A percentile compares a stretch with the other conserved stretches of the same genome.
These are phyloP conservation scores for Anguilla rostrata DNA, from an alignment of 2,113 vertebrate species.

Conservation along the genomic window DNA sequence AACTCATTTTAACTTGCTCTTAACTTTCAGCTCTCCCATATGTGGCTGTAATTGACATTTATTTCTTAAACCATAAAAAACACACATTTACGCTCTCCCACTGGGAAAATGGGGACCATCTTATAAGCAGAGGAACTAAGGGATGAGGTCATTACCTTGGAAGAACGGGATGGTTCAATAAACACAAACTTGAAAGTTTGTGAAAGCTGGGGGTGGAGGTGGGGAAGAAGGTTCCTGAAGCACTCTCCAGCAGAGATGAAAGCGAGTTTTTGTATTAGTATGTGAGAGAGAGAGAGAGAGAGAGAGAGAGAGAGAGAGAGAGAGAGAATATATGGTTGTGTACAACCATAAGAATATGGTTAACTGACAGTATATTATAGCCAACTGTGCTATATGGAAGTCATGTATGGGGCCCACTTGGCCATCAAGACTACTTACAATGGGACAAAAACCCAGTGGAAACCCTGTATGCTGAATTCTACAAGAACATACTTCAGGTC, in stretches of 20 bases:
- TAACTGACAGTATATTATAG: too few species aligned
- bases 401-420: too few species aligned
- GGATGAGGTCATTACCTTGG: constrained; percentile 61
- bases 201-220: background rate
- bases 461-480: too few species aligned
- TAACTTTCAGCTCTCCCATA: constrained; percentile 5
- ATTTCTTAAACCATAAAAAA: constrained; percentile 37
- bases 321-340: background rate
- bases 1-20: background rate
- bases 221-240: background rate
- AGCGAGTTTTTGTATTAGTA: constrained; percentile 23
- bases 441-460: too few species aligned
- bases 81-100: constrained; percentile 33
- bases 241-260: constrained; percentile 32
- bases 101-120: constrained; percentile 47
- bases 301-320: background rate
- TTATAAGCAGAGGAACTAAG: constrained; percentile 30
- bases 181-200: constrained; percentile 22
- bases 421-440: too few species aligned
- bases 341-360: background rate
- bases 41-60: constrained; percentile 37
- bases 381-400: too few species aligned
- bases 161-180: constrained; percentile 39
- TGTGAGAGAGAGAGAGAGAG: background rate
- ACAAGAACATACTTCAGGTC: too few species aligned